Conservation (phyloP, 1,140 invertebrate species). For the Lordiphosa collinella region DNA sequence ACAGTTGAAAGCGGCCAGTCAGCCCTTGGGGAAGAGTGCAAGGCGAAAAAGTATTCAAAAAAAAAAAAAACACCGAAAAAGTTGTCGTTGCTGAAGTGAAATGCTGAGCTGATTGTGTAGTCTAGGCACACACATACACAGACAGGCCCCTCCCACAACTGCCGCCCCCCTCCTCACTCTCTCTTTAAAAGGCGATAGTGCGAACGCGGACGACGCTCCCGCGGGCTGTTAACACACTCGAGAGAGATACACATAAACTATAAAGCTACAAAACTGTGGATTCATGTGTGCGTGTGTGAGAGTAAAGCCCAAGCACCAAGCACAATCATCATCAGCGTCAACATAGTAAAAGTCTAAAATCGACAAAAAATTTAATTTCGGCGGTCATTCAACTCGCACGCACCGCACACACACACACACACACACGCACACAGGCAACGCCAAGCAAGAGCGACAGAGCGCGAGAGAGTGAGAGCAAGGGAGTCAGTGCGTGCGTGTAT, state of each 20-base stretch:
- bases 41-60: constrained; percentile 39
- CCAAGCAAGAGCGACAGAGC: constrained; percentile 12
- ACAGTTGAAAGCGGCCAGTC: background rate
- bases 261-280: background rate
- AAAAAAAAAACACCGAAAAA: constrained; percentile 39
- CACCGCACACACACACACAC: constrained; percentile 44
- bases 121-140: constrained; percentile 41
- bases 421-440: no score
- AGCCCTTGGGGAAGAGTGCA: constrained; percentile 33
- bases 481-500: constrained; percentile 34
- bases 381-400: constrained; percentile 77
- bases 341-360: constrained; percentile 80
- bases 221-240: constrained; percentile 2
- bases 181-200: no score
- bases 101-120: constrained; percentile 66
- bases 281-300: constrained; percentile 2
- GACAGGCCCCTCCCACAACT: background rate
- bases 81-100: constrained; percentile 60
- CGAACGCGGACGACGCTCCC: no score
- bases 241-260: constrained; percentile 29
- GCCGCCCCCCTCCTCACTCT: no score
- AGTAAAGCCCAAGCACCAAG: constrained; percentile 21
- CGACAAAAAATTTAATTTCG: constrained; percentile 79
- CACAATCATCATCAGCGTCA: constrained; percentile 65
- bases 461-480: constrained; percentile 14